A percentile compares a stretch with the other conserved stretches of the same genome.
Evolutionary conservation across 2,888 invertebrate species (phyloP).

Genomic region (Noctua janthe): DNA sequence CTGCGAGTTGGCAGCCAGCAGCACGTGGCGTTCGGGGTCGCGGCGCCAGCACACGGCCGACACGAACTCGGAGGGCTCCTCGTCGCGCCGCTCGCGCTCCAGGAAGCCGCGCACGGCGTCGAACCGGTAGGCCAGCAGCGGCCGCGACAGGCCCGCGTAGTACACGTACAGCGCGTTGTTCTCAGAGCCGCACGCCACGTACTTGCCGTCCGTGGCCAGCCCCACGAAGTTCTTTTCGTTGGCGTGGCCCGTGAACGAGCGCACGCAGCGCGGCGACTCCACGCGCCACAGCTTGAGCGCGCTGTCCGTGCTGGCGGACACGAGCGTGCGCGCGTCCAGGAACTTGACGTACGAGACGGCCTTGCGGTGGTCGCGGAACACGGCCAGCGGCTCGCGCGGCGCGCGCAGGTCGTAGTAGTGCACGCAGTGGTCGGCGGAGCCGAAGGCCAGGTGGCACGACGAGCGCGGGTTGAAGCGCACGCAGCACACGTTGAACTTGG

Average conservation of each 20-base stretch:
- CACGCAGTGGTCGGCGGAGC: constrained; percentile 99
- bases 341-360: constrained; percentile 97
- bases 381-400: constrained; percentile 94
- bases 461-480: constrained; percentile 93
- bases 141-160: constrained; percentile 96
- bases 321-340: constrained; percentile 94
- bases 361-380: constrained; percentile 97
- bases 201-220: constrained; percentile 96
- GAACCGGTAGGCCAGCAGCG: constrained; percentile 95
- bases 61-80: constrained; percentile 97
- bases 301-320: constrained; percentile 97
- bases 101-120: constrained; percentile 95
- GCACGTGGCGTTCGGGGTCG: constrained; percentile 92
- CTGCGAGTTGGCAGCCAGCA: constrained; percentile 98
- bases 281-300: constrained; percentile 98
- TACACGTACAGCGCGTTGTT: constrained; percentile 98
- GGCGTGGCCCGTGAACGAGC: constrained; percentile 97
- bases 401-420: constrained; percentile 98
- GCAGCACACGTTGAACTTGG: constrained; percentile 98
- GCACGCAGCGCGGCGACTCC: constrained; percentile 93
- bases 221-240: constrained; percentile 99
- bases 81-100: constrained; percentile 95
- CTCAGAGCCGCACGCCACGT: constrained; percentile 98
- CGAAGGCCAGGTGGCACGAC: constrained; percentile 97
- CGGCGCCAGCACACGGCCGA: constrained; percentile 98